A percentile compares a stretch with the other conserved stretches of the same genome.
These are phyloP conservation scores for Erythrolamprus reginae DNA, from an alignment of 2,113 vertebrate species.

Conservation along the genomic window DNA sequence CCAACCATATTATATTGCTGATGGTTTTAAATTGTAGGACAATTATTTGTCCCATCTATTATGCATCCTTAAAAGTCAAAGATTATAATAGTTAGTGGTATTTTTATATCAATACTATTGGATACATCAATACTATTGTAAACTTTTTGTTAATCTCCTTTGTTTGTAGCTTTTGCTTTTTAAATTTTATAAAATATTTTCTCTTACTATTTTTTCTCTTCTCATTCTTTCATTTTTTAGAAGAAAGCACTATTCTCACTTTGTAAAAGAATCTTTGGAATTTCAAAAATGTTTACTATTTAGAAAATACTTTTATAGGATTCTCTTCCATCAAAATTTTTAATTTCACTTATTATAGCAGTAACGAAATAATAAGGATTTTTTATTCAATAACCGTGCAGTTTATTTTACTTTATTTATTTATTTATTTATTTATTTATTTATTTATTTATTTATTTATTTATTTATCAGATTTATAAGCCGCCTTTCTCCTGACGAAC, in stretches of 20 bases:
- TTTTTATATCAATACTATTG: background rate
- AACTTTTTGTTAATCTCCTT: conserved; percentile 6
- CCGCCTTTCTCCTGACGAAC: too few relatives aligned
- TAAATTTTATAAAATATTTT: conserved; percentile 17
- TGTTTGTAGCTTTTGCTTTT: background rate
- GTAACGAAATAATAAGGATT: background rate
- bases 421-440: too few relatives aligned
- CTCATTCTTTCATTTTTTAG: background rate
- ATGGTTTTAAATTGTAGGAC: conserved; percentile 22
- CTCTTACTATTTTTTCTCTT: background rate
- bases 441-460: too few relatives aligned
- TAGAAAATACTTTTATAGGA: background rate
- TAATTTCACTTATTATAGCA: background rate
- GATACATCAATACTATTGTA: background rate
- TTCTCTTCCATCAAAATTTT: background rate
- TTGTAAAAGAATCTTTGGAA: background rate
- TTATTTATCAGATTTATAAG: too few relatives aligned
- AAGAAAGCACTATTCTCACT: background rate
- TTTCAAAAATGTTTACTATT: background rate
- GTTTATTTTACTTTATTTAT: too few relatives aligned
- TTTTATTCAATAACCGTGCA: background rate
- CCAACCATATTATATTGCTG: conserved; percentile 29
- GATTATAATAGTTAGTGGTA: background rate
- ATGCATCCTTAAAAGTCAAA: background rate
- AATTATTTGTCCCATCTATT: background rate